A percentile compares a stretch with the other conserved stretches of the same genome.
Evolutionary conservation across 2,888 invertebrate species (phyloP).

Genomic region (Spodoptera exigua): DNA sequence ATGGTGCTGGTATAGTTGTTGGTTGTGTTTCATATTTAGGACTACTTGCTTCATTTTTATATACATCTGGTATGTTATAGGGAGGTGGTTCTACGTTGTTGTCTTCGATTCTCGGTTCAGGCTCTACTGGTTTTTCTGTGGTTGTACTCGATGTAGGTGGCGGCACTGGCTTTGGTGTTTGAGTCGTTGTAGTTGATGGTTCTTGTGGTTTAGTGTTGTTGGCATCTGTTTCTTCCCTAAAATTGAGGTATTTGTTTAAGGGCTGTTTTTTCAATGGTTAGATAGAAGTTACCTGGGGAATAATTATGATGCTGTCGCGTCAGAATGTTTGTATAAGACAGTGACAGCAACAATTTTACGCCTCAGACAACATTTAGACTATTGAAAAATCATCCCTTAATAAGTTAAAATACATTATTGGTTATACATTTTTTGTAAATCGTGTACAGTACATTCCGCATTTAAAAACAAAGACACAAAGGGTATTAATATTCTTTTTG

Average conservation of each 20-base stretch:
- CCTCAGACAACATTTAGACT: too few relatives aligned
- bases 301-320: too few relatives aligned
- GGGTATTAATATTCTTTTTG: too few relatives aligned
- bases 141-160: conserved; percentile 46
- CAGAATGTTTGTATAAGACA: too few relatives aligned
- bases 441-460: too few relatives aligned
- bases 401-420: too few relatives aligned
- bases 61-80: conserved; percentile 10
- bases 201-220: conserved; percentile 49
- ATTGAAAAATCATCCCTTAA: too few relatives aligned
- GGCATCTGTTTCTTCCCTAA: conserved; percentile 70
- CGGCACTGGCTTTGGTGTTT: conserved; percentile 51
- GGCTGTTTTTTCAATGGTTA: too few relatives aligned
- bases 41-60: conserved; percentile 4
- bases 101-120: conserved; percentile 42
- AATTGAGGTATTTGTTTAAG: conserved; percentile 16
- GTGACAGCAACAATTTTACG: too few relatives aligned
- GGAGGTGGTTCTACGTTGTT: conserved; percentile 33
- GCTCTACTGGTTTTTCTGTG: conserved; percentile 22
- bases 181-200: conserved; percentile 43
- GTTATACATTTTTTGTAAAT: too few relatives aligned
- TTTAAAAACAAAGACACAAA: too few relatives aligned
- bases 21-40: conserved; percentile 12
- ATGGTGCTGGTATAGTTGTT: conserved; percentile 7
- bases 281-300: too few relatives aligned